Base-by-base conservation (phyloP, 2,888 invertebrate species). In the Drosophila greeni region DNA sequence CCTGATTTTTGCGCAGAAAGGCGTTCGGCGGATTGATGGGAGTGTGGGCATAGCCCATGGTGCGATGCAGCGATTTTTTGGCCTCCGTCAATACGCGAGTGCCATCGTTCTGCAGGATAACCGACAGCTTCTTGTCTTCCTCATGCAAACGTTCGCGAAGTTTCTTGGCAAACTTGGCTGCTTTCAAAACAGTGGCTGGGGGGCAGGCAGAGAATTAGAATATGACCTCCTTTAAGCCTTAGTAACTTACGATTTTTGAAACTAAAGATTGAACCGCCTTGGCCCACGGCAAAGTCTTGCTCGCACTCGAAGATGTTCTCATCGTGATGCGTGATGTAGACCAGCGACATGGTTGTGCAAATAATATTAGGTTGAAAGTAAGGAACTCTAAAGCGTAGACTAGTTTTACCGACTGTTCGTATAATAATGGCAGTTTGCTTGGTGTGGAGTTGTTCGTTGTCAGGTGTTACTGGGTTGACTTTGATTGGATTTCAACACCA, bases 31-130 rank as follows among this genome's bases (percentile, higher is more conserved):
- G 88, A 51, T 90, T 90, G 0, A 92, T 74, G 1, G 92, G 92
- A 8, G 91, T 91, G 75, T 92, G 91, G 1, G 94, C 92, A 75
- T 92, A 91, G 0, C 94, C 94, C 91, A 94, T 93, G 0, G 92
- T 93, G 45, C 91, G 91, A 74, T 91, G 91, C 2, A 89, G 83
- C 70, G 91, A 89, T 80, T 90, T 91, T 33, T 86, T 83, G 66
- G 89, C 89, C 29, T 90, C 84, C 54, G 91, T 89, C 40, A 89
- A 86, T 57, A 89, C 87, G 33, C 85, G 86, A 18, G 87, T 84
- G 29, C 86, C 84, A 64, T 85, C 82, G 1, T 85, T 67, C 56
- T 90, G 68, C 55, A 84, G 48, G 5, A 85, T 55, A 87, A 78
- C 90, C 87, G 87, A 90, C 88, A 74, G 76, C 40, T 85, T 81